These are phyloP conservation scores for Semicossyphus pulcher DNA, from an alignment of 2,113 vertebrate genomes.

Conservation along the genomic window DNA sequence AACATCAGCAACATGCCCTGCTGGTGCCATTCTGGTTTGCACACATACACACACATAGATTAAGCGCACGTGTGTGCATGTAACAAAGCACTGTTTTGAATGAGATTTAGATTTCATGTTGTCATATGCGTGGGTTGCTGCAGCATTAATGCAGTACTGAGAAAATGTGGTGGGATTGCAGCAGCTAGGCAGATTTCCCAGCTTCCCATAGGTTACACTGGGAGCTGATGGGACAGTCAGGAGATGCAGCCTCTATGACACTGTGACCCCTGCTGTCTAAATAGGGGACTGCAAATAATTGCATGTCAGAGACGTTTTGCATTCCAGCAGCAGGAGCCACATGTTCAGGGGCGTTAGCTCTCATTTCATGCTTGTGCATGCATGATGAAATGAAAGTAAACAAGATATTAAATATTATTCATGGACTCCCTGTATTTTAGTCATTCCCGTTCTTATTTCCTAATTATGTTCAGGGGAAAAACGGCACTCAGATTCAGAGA, in stretches of 20 bases:
- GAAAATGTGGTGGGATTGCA: constrained; percentile 64
- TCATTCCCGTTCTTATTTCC: constrained; percentile 8
- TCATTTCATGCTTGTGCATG: constrained; percentile 36
- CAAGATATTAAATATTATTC: constrained; percentile 45
- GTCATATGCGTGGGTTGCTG: constrained; percentile 36
- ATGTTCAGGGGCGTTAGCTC: constrained; percentile 33
- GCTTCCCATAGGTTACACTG: constrained; percentile 47
- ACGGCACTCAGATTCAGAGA: constrained; percentile 20
- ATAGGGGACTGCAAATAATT: constrained; percentile 60
- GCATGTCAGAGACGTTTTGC: constrained; percentile 32
- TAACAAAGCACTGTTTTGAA: constrained; percentile 38
- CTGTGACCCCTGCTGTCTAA: constrained; percentile 74
- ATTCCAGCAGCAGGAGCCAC: constrained; percentile 27
- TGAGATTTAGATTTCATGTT: constrained; percentile 45
- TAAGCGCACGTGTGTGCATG: neutral
- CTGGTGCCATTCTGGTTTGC: constrained; percentile 2
- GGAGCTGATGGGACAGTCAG: constrained; percentile 49
- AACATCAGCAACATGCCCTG: constrained; percentile 43
- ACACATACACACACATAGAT: constrained; percentile 7
- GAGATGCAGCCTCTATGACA: constrained; percentile 33
- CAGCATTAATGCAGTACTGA: constrained; percentile 31
- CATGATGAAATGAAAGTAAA: constrained; percentile 46
- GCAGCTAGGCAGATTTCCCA: constrained; percentile 64
- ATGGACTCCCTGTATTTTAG: constrained; percentile 22
- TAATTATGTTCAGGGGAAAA: constrained; percentile 31